Evolutionary conservation across 2,888 invertebrate species (phyloP), one percentile per base, ranked within the genome.

Genomic region (Polydrusus cervinus): DNA sequence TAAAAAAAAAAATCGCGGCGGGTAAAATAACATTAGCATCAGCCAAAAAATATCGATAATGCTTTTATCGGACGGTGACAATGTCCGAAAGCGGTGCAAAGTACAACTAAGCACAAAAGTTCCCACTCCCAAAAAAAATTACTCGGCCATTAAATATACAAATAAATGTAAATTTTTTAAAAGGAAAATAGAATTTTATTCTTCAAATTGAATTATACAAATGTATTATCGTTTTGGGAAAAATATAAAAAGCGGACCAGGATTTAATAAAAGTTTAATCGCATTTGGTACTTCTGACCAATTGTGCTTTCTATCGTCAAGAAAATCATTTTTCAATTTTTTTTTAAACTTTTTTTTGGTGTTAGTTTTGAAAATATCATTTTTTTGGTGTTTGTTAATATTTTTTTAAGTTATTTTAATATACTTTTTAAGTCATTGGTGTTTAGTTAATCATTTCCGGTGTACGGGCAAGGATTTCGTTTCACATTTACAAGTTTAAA

Each of bases 261-360:
- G 11, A 60, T 16, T 38, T 60, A 40, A 30, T 16, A 5, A 9
- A 0, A 0, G 11, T 38, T 38, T 13, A 60, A 38, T 60, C 38
- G 57, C n/a, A 10, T 60, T 60, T 34, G 38, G 38, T 60, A 16
- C 8, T 9, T 38, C 38, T 40, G 8, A 38, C 18, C 14, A 6
- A 9, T 18, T 6, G 20, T 53, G 38, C 38, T 38, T 11, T 60
- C 57, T 38, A 38, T 38, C 9, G 38, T 60, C 11, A 53, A 60
- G n/a, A 55, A 38, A 38, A 60, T 60, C 57, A 60, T 60, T 60
- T 60, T 57, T 38, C 3, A 16, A 38, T 10, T 16, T 38, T 10
- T 10, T 9, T n/a, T n/a, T n/a, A n/a, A n/a, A n/a, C n/a, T n/a
- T n/a, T 60, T 60, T 25, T 34, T 16, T 38, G 57, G 57, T 60